A percentile compares a stretch with the other conserved stretches of the same genome.
Conservation (phyloP, 2,888 invertebrate species). For the Mythimna albipuncta region DNA sequence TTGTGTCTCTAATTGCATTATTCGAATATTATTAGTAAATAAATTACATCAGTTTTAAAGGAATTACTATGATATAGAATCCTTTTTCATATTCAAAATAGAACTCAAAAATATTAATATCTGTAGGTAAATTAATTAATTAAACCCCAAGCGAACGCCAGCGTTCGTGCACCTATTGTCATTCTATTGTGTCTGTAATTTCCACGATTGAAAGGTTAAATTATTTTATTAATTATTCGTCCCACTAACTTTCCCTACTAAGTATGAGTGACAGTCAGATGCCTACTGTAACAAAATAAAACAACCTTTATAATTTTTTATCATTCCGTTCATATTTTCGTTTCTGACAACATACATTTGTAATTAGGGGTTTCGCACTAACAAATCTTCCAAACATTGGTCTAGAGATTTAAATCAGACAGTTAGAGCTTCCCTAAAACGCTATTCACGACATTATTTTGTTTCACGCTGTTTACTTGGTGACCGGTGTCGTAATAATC, state of each 20-base stretch:
- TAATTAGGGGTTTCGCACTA: not conserved
- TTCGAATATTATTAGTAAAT: not conserved
- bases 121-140: not conserved
- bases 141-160: too few species aligned
- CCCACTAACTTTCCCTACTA: not conserved
- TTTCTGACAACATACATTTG: not conserved
- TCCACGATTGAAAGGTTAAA: too few species aligned
- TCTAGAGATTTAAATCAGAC: slow-evolving; percentile 2
- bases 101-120: not conserved
- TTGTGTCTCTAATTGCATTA: not conserved
- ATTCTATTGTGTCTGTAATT: too few species aligned
- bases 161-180: too few species aligned
- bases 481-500: slow-evolving; percentile 65
- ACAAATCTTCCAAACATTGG: not conserved
- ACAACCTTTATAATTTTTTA: not conserved
- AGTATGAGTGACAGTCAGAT: slow-evolving; percentile 13
- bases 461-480: slow-evolving; percentile 51
- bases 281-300: slow-evolving; percentile 4
- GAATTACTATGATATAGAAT: not conserved
- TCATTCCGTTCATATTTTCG: slow-evolving; percentile 16
- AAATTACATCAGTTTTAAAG: not conserved
- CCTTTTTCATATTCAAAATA: not conserved
- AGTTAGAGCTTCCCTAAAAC: slow-evolving; percentile 29
- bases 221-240: not conserved
- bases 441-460: slow-evolving; percentile 47